These are phyloP conservation scores for Isoperla grammatica DNA, from an alignment of 2,888 invertebrate genomes.

Conservation along the genomic window DNA sequence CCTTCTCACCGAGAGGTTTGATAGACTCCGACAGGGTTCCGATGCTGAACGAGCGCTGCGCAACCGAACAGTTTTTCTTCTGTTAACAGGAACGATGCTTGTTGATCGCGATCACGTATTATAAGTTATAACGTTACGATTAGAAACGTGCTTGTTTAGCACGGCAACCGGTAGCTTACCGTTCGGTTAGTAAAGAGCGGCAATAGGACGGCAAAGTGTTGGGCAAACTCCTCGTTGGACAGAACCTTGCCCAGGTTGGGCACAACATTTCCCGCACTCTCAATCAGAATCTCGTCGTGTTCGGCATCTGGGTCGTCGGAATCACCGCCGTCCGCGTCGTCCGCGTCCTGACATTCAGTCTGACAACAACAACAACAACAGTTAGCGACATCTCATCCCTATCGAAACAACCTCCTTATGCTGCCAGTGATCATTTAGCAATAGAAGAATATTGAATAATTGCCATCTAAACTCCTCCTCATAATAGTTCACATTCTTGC, in stretches of 20 bases:
- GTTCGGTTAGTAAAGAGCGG: conserved; percentile 58
- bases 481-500: too few relatives aligned
- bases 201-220: conserved; percentile 60
- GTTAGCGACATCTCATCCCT: too few relatives aligned
- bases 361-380: conserved; percentile 32
- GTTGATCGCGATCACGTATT: too few relatives aligned
- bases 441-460: too few relatives aligned
- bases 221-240: conserved; percentile 56
- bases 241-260: conserved; percentile 62
- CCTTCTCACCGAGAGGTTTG: conserved; percentile 52
- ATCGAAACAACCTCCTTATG: too few relatives aligned
- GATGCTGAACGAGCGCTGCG: conserved; percentile 64
- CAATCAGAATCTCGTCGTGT: conserved; percentile 64
- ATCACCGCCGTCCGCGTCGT: conserved; percentile 39
- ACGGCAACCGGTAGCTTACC: conserved; percentile 47
- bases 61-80: conserved; percentile 58
- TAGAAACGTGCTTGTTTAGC: too few relatives aligned
- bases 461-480: too few relatives aligned
- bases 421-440: too few relatives aligned
- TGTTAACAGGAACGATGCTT: conserved; percentile 37
- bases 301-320: conserved; percentile 61
- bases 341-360: conserved; percentile 47
- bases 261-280: conserved; percentile 69
- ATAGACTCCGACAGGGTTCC: conserved; percentile 71
- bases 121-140: too few relatives aligned